Base-by-base conservation (phyloP, 1,140 invertebrate genomes). In the Planococcus citri region DNA sequence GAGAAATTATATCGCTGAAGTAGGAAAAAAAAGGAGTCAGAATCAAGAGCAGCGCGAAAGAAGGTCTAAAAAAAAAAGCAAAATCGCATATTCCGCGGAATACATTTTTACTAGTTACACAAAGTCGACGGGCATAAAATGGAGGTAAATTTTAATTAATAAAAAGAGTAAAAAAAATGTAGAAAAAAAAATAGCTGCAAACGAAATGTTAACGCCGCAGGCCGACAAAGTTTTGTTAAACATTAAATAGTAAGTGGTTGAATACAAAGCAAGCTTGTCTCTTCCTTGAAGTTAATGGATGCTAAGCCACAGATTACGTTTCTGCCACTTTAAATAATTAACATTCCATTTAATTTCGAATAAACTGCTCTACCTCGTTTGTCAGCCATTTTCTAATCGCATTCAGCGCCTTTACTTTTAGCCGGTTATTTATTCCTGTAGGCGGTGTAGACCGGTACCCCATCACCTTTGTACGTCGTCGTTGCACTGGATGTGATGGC, bases 251-350 rank as follows among this genome's bases (percentile, higher is more conserved):
- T 51, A 51, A 51, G 41, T 51, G 41, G 41, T 20, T 51, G 41
- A 51, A 51, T 51, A 51, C 41, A 51, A 51, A 51, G 41, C 41
- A 20, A 17, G 41, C 41, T 51, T 51, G 41, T 51, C 41, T 51
- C n/a, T 51, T 51, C 41, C 41, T 51, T 51, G 12, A 20, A 51
- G 12, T 51, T 51, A 51, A 51, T 51, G 41, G 41, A 51, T 51
- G 41, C 41, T 51, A 51, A 51, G 41, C 41, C 41, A 51, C 41
- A 51, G 41, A 51, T 51, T 51, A 51, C 41, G 41, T 51, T 51
- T 51, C 41, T 51, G 41, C 41, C 41, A 51, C 41, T 51, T 51
- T 51, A 51, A 51, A 51, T 51, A 51, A 51, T 51, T 51, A 51
- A 51, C 41, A 51, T 51, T 51, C 41, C 41, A 51, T 51, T 51